Percentiles rank a stretch among this genome's conserved stretches.
Conservation (phyloP, 2,888 invertebrate genomes). For the Protodeltote pygarga region DNA sequence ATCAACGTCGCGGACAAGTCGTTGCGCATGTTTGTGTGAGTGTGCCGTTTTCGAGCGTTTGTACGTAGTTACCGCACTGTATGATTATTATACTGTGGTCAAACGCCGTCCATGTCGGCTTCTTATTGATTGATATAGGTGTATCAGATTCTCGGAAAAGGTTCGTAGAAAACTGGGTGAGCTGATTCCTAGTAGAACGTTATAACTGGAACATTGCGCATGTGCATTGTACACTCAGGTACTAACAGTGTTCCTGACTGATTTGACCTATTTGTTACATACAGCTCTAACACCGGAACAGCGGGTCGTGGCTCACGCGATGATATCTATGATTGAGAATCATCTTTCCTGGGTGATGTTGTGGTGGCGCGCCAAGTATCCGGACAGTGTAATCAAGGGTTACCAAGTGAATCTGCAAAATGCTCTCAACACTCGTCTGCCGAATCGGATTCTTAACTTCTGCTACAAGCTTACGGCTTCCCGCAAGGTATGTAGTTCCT, state of each 20-base stretch:
- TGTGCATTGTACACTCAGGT: constrained; percentile 63
- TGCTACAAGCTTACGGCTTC: constrained; percentile 95
- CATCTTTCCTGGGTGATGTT: constrained; percentile 96
- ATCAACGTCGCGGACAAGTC: too few species aligned
- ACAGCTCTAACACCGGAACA: constrained; percentile 93
- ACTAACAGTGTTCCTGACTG: constrained; percentile 22
- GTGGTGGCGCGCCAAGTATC: constrained; percentile 97
- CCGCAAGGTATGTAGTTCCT: constrained; percentile 89
- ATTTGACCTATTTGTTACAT: constrained; percentile 51
- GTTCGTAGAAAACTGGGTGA: constrained; percentile 34
- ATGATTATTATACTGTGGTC: too few species aligned
- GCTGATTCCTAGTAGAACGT: constrained; percentile 51
- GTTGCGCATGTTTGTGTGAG: too few species aligned
- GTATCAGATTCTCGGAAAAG: neutral
- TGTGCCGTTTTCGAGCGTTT: too few species aligned
- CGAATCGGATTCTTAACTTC: constrained; percentile 95
- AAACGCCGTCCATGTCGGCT: too few species aligned
- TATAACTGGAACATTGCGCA: constrained; percentile 65
- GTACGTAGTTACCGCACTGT: too few species aligned
- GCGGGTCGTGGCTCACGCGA: constrained; percentile 95
- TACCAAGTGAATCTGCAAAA: constrained; percentile 97
- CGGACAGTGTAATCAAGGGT: constrained; percentile 95
- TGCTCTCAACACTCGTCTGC: constrained; percentile 94
- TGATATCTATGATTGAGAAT: constrained; percentile 98
- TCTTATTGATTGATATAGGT: too few species aligned